These are phyloP conservation scores for Corythoichthys intestinalis DNA, from an alignment of 2,113 vertebrate species.

Conservation along the genomic window DNA sequence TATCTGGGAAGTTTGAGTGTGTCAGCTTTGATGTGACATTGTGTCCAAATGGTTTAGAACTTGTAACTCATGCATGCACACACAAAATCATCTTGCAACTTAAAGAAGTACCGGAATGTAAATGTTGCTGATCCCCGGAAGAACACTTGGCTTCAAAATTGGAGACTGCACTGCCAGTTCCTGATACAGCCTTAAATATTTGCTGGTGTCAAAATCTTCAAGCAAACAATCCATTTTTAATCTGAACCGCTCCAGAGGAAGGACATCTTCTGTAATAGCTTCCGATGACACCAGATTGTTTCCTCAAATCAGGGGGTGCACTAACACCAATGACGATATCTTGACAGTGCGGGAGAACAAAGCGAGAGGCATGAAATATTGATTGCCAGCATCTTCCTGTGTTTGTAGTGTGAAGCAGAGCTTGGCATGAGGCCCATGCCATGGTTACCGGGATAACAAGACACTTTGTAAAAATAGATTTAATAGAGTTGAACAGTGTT, in stretches of 20 bases:
- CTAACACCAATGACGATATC: slow-evolving; percentile 67
- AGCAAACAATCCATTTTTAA: slow-evolving; percentile 68
- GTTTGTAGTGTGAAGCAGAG: slow-evolving; percentile 26
- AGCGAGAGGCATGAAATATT: slow-evolving; percentile 66
- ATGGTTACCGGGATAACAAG: slow-evolving; percentile 26
- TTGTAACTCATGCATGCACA: slow-evolving; percentile 35
- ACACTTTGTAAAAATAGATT: not conserved
- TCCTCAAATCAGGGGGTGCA: slow-evolving; percentile 58
- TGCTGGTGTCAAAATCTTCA: slow-evolving; percentile 57
- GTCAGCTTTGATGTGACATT: slow-evolving; percentile 59
- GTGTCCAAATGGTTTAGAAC: slow-evolving; percentile 33
- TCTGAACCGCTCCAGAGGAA: slow-evolving; percentile 55
- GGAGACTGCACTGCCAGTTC: slow-evolving; percentile 51
- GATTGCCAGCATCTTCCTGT: slow-evolving; percentile 53
- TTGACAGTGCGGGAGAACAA: slow-evolving; percentile 55
- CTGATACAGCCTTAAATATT: slow-evolving; percentile 63
- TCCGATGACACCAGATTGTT: slow-evolving; percentile 68
- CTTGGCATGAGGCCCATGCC: slow-evolving; percentile 23
- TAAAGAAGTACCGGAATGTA: slow-evolving; percentile 50
- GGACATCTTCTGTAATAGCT: slow-evolving; percentile 63
- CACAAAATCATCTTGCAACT: slow-evolving; percentile 44
- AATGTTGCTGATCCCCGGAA: slow-evolving; percentile 63
- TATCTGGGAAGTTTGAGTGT: slow-evolving; percentile 54
- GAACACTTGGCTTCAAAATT: slow-evolving; percentile 54
- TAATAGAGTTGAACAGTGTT: not conserved